Percentiles rank a stretch among this genome's conserved stretches.
Conservation (phyloP, 1,140 invertebrate species). For the Dysdera silvatica region DNA sequence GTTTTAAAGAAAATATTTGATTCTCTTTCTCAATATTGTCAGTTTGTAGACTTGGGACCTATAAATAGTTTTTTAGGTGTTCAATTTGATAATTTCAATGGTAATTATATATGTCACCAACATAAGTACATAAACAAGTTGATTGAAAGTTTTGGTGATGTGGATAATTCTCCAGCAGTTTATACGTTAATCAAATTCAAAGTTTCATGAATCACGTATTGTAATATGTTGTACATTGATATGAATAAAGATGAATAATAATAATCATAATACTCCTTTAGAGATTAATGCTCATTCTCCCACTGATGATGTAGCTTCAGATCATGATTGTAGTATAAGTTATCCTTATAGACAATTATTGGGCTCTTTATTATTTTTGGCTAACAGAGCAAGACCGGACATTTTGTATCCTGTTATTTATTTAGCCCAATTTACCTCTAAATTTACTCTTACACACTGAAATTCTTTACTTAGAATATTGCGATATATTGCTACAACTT, state of each 20-base stretch:
- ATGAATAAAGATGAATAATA: no score
- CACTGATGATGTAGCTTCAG: no score
- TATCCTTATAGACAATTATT: neutral
- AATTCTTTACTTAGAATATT: no score
- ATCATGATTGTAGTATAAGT: no score
- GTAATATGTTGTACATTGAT: no score
- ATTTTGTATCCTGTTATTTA: neutral
- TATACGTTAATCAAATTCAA: no score
- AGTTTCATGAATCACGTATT: no score
- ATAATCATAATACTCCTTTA: no score
- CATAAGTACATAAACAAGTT: neutral
- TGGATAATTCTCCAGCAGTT: no score
- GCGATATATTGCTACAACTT: no score
- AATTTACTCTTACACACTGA: no score
- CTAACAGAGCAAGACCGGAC: neutral
- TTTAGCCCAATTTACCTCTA: neutral
- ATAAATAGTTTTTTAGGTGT: neutral
- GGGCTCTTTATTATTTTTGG: neutral
- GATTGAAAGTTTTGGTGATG: neutral
- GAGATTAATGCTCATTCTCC: no score
- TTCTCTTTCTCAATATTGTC: neutral
- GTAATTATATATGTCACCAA: neutral
- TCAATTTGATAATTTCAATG: neutral
- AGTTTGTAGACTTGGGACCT: neutral
- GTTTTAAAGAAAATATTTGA: neutral